A percentile compares a stretch with the other conserved stretches of the same genome.
Evolutionary conservation across 2,113 vertebrate genomes (phyloP).

Genomic region (Lethenteron reissneri): DNA sequence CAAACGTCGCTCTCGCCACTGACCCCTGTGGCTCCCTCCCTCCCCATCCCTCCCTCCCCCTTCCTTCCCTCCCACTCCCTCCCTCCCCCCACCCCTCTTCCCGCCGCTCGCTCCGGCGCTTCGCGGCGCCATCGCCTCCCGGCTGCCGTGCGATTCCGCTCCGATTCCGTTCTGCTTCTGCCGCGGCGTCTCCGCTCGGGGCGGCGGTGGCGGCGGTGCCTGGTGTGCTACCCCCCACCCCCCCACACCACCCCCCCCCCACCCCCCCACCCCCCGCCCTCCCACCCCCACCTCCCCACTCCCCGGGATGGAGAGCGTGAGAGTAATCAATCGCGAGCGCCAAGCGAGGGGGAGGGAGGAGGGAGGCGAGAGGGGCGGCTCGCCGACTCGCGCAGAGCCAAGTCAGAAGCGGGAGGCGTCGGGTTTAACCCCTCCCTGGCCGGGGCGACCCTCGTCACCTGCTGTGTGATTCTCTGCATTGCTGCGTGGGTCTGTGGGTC

Average conservation of each 20-base stretch:
- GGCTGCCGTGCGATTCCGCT: background rate
- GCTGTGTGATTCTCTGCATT: no score
- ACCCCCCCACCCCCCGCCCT: background rate
- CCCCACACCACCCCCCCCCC: fast-evolving
- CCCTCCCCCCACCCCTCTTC: background rate
- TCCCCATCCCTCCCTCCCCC: no score
- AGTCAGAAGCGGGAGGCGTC: background rate
- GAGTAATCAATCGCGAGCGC: background rate
- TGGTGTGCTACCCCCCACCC: background rate
- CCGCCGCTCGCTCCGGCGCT: background rate
- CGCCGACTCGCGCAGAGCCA: background rate
- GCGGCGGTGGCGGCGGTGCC: background rate
- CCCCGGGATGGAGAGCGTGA: background rate
- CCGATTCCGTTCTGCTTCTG: background rate
- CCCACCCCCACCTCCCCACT: background rate
- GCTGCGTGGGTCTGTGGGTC: no score
- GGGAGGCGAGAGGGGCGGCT: background rate
- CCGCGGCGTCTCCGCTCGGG: background rate
- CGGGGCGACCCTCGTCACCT: background rate
- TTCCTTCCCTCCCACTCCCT: background rate
- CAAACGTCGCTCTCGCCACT: background rate
- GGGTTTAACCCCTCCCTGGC: background rate
- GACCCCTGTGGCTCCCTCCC: background rate
- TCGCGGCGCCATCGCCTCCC: background rate
- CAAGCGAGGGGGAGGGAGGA: background rate